Conservation (phyloP, 2,888 invertebrate species). For the Lithophane socia region DNA sequence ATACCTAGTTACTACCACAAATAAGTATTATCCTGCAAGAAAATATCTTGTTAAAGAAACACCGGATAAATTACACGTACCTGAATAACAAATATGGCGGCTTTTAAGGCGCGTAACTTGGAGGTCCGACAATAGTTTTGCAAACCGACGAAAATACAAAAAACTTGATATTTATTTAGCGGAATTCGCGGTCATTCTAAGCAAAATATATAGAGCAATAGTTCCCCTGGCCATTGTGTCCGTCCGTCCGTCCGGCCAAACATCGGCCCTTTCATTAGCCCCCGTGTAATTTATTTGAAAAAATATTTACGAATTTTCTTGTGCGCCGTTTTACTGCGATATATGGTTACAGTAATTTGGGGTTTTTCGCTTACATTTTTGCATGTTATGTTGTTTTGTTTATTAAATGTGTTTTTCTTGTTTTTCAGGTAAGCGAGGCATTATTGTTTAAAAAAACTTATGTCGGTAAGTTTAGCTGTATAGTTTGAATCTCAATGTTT, state of each 20-base stretch:
- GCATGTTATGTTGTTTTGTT: conserved; percentile 67
- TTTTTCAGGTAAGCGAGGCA: conserved; percentile 80
- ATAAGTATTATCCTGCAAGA: conserved; percentile 50
- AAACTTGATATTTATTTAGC: conserved; percentile 74
- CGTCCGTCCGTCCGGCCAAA: conserved; percentile 63
- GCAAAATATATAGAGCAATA: conserved; percentile 78
- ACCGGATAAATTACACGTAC: conserved; percentile 59
- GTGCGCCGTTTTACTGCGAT: conserved; percentile 63
- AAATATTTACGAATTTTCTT: conserved; percentile 70
- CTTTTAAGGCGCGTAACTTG: conserved; percentile 52
- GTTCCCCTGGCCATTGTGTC: conserved; percentile 62
- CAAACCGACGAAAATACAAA: conserved; percentile 68
- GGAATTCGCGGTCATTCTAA: conserved; percentile 78
- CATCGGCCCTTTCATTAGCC: conserved; percentile 76
- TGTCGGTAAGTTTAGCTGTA: conserved; percentile 52
- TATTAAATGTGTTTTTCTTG: conserved; percentile 57
- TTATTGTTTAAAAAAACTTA: conserved; percentile 43
- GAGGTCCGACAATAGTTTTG: conserved; percentile 61
- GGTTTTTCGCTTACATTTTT: conserved; percentile 63
- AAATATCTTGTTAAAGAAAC: conserved; percentile 46
- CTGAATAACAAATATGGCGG: conserved; percentile 56
- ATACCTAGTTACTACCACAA: conserved; percentile 59
- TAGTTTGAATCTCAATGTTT: background rate
- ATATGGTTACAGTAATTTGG: conserved; percentile 57
- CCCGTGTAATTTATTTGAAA: conserved; percentile 74